Percentiles rank a stretch among this genome's conserved stretches.
Evolutionary conservation across 2,797 vertebrate species (phyloP).

Genomic region (Octomys mimax): DNA sequence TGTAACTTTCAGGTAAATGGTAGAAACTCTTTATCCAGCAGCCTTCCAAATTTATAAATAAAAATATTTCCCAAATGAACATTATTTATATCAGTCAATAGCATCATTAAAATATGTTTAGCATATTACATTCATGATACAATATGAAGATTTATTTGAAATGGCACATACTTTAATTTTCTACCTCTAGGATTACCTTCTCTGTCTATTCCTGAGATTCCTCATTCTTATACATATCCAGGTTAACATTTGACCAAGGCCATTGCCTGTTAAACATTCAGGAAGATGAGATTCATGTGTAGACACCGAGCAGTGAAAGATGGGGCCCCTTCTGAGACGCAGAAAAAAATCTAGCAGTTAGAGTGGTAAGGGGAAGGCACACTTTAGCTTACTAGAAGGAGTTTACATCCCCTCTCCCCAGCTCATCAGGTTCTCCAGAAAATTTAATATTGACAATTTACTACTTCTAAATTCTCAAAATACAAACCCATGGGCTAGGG

Average conservation of each 20-base stretch:
- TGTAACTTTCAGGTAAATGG: not conserved
- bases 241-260: not conserved
- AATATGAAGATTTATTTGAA: conserved; percentile 55
- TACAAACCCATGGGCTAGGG: conserved; percentile 12
- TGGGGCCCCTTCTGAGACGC: not conserved
- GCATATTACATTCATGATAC: not conserved
- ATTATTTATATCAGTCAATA: not conserved
- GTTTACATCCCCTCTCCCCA: not conserved
- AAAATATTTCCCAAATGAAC: conserved; percentile 35
- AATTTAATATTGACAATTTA: conserved; percentile 40
- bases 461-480: conserved; percentile 46
- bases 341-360: not conserved
- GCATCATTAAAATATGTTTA: conserved; percentile 41
- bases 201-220: not conserved
- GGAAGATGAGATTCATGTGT: not conserved
- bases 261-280: not conserved
- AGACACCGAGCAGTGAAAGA: not conserved
- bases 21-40: conserved; percentile 48
- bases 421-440: conserved; percentile 26
- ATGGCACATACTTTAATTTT: conserved; percentile 13
- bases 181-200: conserved; percentile 15
- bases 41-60: conserved; percentile 49
- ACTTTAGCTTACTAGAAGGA: not conserved
- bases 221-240: conserved; percentile 30
- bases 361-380: not conserved